phyloP scores from a whole-genome alignment of 2,888 invertebrate species.

The Eupithecia inturbata region DNA sequence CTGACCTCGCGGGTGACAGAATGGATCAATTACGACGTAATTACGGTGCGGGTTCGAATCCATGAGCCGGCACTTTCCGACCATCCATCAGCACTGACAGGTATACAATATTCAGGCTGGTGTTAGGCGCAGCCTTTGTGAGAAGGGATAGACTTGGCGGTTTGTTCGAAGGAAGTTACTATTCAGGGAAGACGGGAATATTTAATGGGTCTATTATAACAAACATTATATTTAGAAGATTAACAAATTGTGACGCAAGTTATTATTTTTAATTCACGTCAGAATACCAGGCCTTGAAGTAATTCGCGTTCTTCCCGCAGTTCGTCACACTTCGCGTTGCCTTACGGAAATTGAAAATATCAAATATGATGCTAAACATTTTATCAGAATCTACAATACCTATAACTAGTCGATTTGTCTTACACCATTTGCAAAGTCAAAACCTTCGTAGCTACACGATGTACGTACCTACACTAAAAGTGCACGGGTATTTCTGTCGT shows the following conservation, averaged over 20 bases:
- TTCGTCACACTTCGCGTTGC: too few species aligned
- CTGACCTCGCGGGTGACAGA: conserved; percentile 33
- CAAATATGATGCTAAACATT: too few species aligned
- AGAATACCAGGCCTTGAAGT: neutral
- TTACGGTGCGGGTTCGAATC: conserved; percentile 35
- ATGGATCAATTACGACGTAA: conserved; percentile 35
- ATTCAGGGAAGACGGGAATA: neutral
- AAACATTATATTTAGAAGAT: neutral
- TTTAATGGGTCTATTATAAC: neutral
- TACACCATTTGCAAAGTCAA: too few species aligned
- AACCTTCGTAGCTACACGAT: too few species aligned
- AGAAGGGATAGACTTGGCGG: conserved; percentile 4
- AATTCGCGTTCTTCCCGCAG: neutral
- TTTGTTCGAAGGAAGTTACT: neutral
- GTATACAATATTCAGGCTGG: conserved; percentile 14
- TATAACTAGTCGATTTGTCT: too few species aligned
- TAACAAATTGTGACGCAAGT: neutral
- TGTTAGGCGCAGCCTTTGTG: conserved; percentile 6
- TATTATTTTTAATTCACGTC: neutral
- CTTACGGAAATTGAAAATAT: too few species aligned
- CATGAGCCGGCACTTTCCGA: conserved; percentile 30
- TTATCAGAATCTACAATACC: too few species aligned
- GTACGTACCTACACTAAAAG: too few species aligned
- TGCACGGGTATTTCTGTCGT: too few species aligned
- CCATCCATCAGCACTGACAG: conserved; percentile 19